A percentile compares a stretch with the other conserved stretches of the same genome.
Evolutionary conservation across 2,888 invertebrate species (phyloP).

Genomic region (Leucophenga maculata): DNA sequence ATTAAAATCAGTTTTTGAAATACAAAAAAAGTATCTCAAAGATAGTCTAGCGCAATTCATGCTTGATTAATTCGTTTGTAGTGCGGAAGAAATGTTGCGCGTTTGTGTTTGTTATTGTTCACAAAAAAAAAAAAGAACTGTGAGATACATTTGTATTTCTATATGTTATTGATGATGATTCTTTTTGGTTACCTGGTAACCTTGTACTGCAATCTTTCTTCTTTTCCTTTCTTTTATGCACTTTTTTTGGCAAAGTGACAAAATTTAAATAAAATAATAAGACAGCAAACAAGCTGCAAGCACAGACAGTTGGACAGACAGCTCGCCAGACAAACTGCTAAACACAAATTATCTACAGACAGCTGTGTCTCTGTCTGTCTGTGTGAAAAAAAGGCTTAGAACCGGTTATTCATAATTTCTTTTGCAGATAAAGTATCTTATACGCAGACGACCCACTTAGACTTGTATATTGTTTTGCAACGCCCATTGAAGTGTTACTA

Average conservation of each 20-base stretch:
- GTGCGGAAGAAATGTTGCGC: too few species aligned
- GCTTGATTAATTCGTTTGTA: conserved; percentile 5
- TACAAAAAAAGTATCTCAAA: neutral
- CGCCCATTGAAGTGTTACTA: too few species aligned
- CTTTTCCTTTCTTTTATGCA: neutral
- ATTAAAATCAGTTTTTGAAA: neutral
- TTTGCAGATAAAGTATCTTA: too few species aligned
- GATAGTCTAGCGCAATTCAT: conserved; percentile 14
- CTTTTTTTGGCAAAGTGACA: neutral
- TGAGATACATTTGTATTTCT: too few species aligned
- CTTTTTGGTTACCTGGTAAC: neutral
- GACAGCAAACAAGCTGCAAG: neutral
- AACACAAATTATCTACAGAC: too few species aligned
- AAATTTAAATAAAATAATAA: conserved; percentile 1
- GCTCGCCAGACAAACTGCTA: too few species aligned
- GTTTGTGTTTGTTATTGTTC: neutral
- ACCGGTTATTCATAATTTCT: too few species aligned
- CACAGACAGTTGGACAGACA: too few species aligned
- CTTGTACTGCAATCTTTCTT: neutral
- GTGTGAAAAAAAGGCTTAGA: too few species aligned
- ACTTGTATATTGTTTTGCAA: too few species aligned
- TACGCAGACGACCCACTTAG: too few species aligned
- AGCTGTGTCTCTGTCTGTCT: too few species aligned
- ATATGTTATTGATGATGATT: neutral
- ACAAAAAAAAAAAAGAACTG: neutral